Evolutionary conservation across 2,113 vertebrate genomes (phyloP).

Genomic region (Colinus virginianus): DNA sequence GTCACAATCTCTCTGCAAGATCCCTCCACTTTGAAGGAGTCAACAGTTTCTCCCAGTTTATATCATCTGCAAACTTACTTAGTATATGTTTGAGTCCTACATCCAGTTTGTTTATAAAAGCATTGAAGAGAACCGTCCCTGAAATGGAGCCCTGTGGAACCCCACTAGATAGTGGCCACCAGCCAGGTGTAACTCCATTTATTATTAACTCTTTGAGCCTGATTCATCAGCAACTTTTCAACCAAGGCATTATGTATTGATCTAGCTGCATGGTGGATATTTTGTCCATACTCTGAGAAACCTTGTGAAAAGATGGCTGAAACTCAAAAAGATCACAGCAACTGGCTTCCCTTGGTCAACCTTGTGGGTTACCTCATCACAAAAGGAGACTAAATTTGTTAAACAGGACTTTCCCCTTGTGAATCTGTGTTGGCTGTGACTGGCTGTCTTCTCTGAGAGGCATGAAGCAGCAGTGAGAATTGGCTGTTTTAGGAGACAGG

Average conservation of each 20-base stretch:
- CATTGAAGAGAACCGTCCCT: background rate
- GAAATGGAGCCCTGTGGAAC: background rate
- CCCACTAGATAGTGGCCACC: too few species aligned
- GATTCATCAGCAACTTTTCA: background rate
- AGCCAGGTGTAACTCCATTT: background rate
- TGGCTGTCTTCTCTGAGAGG: background rate
- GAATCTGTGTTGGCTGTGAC: background rate
- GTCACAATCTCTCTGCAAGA: too few species aligned
- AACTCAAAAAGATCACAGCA: too few species aligned
- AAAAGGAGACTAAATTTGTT: background rate
- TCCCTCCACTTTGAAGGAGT: too few species aligned
- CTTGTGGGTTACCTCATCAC: too few species aligned
- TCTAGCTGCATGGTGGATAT: background rate
- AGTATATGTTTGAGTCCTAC: background rate
- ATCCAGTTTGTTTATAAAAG: background rate
- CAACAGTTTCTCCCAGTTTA: too few species aligned
- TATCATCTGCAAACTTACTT: background rate
- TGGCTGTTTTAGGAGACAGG: background rate
- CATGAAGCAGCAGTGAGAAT: background rate
- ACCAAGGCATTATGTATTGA: background rate
- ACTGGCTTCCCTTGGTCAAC: background rate
- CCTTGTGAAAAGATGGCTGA: too few species aligned
- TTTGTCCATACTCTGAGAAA: too few species aligned
- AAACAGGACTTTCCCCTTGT: background rate
- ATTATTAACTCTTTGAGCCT: background rate